Conservation (phyloP, 1,140 invertebrate species). For the Sycophaga agraensis region DNA sequence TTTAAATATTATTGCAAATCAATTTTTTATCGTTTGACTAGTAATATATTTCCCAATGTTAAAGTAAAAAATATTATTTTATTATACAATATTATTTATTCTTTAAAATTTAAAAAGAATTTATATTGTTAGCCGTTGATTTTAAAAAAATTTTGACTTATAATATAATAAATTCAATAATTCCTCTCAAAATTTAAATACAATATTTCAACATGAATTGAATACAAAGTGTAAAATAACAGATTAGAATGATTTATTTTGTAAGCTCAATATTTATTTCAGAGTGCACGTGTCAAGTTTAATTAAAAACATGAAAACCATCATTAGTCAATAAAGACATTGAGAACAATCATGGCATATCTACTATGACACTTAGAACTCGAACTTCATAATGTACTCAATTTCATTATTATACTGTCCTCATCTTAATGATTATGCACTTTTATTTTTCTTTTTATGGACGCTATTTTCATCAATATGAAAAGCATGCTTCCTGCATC, state of each 20-base stretch:
- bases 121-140: no score
- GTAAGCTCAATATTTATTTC: no score
- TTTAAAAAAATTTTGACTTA: no score
- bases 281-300: slow-evolving; percentile 18
- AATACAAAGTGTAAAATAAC: no score
- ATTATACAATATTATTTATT: no score
- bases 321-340: slow-evolving; percentile 17
- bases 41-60: no score
- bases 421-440: background rate
- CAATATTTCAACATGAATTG: background rate
- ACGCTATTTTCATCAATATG: background rate
- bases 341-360: slow-evolving; percentile 28
- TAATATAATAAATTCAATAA: no score
- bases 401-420: slow-evolving; percentile 2
- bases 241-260: no score
- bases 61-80: no score
- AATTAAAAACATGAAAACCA: slow-evolving; percentile 10
- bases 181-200: background rate
- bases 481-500: background rate
- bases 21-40: no score
- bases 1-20: no score
- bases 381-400: slow-evolving; percentile 17
- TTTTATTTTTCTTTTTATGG: slow-evolving; percentile 1
- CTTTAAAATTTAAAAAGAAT: no score
- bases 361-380: slow-evolving; percentile 32